Evolutionary conservation across 2,113 vertebrate species (phyloP).

Genomic region (Pomatostomus ruficeps): DNA sequence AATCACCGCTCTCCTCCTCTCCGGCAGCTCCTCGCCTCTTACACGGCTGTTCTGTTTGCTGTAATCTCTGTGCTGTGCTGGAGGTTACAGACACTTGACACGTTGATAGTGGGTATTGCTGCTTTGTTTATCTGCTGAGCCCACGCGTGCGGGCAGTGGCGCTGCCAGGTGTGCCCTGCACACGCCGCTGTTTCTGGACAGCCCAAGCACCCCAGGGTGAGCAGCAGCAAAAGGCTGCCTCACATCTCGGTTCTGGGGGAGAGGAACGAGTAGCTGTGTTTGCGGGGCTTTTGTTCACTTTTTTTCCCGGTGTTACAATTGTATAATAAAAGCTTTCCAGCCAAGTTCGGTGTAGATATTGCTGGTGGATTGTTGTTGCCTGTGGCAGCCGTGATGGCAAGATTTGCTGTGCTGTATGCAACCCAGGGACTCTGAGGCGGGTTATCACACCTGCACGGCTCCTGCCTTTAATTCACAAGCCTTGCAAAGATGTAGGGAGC

Average conservation of each 20-base stretch:
- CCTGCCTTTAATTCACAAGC: slow-evolving; percentile 36
- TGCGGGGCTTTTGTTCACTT: not conserved
- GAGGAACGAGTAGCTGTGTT: not conserved
- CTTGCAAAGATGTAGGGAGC: not conserved
- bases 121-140: not conserved
- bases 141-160: not conserved
- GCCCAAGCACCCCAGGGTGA: not conserved
- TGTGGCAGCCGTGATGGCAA: not conserved
- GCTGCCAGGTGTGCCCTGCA: not conserved
- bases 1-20: not conserved
- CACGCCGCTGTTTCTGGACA: fast-evolving
- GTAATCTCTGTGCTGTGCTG: slow-evolving; percentile 2
- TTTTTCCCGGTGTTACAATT: not conserved
- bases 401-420: slow-evolving; percentile 2
- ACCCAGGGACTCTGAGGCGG: slow-evolving; percentile 1
- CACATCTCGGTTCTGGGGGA: not conserved
- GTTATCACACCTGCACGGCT: not conserved
- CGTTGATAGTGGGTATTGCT: not conserved
- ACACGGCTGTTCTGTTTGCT: not conserved
- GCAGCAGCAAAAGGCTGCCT: not conserved
- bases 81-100: slow-evolving; percentile 8
- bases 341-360: not conserved
- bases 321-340: slow-evolving; percentile 40
- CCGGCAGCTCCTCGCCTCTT: not conserved
- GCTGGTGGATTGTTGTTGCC: slow-evolving; percentile 50